Conservation (phyloP, 2,113 vertebrate species). For the Amphiprion percula region DNA sequence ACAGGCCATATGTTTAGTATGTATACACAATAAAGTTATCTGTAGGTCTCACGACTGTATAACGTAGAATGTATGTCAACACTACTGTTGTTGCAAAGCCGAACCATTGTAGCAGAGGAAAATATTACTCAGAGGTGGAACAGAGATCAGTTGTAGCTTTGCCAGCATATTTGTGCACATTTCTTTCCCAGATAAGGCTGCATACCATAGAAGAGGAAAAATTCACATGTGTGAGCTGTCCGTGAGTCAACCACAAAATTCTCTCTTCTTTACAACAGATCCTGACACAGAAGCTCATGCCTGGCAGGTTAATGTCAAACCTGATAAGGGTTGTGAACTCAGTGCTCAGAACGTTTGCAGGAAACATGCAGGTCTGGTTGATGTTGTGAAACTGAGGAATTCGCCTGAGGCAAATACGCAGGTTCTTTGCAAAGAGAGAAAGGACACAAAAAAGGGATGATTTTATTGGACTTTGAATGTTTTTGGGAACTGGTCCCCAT, state of each 20-base stretch:
- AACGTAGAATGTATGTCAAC: background rate
- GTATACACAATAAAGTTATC: background rate
- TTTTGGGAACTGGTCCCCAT: background rate
- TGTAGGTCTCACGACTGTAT: background rate
- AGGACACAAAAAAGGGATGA: background rate
- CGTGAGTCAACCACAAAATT: background rate
- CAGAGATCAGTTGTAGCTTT: background rate
- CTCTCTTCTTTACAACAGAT: background rate
- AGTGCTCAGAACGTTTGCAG: background rate
- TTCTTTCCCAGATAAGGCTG: constrained; percentile 5
- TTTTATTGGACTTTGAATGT: background rate
- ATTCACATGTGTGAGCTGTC: background rate
- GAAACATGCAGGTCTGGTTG: background rate
- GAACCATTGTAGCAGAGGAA: fast-evolving
- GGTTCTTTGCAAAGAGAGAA: background rate
- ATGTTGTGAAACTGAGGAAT: background rate
- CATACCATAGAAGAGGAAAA: background rate
- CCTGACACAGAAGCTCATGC: background rate
- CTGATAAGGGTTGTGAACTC: background rate
- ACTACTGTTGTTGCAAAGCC: background rate
- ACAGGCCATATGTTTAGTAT: background rate
- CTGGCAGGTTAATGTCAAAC: constrained; percentile 18
- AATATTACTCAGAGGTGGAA: background rate
- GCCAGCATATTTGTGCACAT: constrained; percentile 12
- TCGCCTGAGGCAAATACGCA: background rate